Evolutionary conservation across 2,113 vertebrate genomes (phyloP), one percentile per base, ranked within the genome.

Genomic region (Rhagologus leucostigma): DNA sequence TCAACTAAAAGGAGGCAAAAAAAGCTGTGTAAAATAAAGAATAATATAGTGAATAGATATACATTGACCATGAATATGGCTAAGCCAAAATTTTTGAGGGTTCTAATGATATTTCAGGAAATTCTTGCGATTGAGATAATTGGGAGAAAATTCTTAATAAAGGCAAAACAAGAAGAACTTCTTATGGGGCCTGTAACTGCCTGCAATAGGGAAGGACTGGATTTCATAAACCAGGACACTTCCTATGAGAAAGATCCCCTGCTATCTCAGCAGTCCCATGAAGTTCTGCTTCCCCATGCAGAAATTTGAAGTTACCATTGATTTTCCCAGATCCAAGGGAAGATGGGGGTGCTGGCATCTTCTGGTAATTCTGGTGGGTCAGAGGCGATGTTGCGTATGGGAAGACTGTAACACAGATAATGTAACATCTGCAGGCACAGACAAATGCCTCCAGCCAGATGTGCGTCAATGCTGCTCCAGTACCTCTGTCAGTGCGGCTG

Each of bases 251-350:
- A 90, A 80, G 35, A 83, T 92, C 80, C 80, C 80, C 95, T 71
- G 29, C 89, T 41, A 2, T 78, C 76, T 95, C 81, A 92, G 86
- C 86, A 93, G 35, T 18, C 22, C 52, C 3, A 1, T 59, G n/a
- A 90, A 93, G 47, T 95, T 95, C 89, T 89, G 57, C 84, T 94
- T 97, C 33, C 84, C 35, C 3, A 1, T 71, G 53, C 35, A 30
- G 57, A 79, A 87, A 49, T 63, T 13, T 37, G 52, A 87, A 89
- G 65, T 49, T n/a, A 12, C 20, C 1, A 0, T 23, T 57, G 42
- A 22, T 73, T 21, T 53, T 65, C 32, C n/a, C 16, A 9, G 14
- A n/a, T 74, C 21, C 64, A 52, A 89, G 26, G 2, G 13, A 35
- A 60, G 53, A 21, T 7, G 4, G 10, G 13, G 18, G 8, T 76